phyloP scores from a whole-genome alignment of 2,113 vertebrate species.

The Lynx canadensis region DNA sequence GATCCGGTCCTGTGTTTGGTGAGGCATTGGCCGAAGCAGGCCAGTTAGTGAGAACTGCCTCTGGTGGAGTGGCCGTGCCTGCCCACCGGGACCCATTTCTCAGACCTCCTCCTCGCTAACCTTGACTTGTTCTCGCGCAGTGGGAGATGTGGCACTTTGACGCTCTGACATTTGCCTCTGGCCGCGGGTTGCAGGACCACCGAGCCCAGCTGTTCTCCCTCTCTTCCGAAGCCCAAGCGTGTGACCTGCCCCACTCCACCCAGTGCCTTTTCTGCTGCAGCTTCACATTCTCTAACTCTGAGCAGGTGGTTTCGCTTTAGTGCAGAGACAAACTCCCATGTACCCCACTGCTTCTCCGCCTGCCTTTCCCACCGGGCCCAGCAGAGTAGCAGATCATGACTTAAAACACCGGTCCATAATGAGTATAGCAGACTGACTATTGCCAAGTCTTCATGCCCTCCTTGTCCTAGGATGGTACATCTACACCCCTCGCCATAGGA shows the following conservation, averaged over 20 bases:
- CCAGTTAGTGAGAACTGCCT: not conserved
- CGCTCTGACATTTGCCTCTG: not conserved
- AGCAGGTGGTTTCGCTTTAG: not conserved
- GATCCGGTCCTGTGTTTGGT: not conserved
- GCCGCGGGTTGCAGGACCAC: not conserved
- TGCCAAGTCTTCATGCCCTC: not conserved
- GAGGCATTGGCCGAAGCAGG: not conserved
- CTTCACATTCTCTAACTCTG: not conserved
- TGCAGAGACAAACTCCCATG: not conserved
- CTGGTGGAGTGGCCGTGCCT: not conserved
- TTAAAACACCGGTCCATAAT: not conserved
- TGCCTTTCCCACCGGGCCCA: not conserved
- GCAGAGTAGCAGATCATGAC: not conserved
- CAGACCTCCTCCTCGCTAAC: not conserved
- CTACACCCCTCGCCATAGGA: not conserved
- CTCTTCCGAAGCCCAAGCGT: not conserved
- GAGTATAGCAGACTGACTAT: not conserved
- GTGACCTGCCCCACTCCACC: not conserved
- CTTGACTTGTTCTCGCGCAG: not conserved
- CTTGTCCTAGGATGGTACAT: not conserved
- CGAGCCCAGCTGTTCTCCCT: fast-evolving
- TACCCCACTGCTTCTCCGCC: too few relatives aligned
- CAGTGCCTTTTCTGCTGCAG: not conserved
- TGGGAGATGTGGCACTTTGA: not conserved
- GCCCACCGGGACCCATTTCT: fast-evolving